Base-by-base conservation (phyloP, 2,113 vertebrate genomes). In the Cololabis saira region DNA sequence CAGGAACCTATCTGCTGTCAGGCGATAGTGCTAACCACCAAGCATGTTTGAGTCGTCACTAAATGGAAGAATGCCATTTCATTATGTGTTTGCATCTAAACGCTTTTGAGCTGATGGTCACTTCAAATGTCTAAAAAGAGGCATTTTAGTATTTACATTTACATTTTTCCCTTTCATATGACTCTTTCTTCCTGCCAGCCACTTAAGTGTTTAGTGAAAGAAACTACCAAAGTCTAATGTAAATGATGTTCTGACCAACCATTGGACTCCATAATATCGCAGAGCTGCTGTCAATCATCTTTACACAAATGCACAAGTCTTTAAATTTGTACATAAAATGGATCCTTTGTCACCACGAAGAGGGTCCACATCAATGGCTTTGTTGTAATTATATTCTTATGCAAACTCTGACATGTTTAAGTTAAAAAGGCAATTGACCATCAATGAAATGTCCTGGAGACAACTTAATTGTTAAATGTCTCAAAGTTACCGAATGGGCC, bases 61-160 rank as follows among this genome's bases (percentile, higher is more conserved):
- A 37, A 37, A 37, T 37, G 33, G 33, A 11, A 7, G 33, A 37
- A 37, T 37, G 33, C 33, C 33, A 37, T 37, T 37, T 37, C 33
- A 37, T 37, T 37, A 3, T 11, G 10, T 27, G 24, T 2, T 27
- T 3, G 2, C 2, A 42, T 60, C 6, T 19, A 10, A 19, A 24
- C 10, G 54, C 45, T 37, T 49, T 30, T 45, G 30, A 64, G 44
- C 55, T 65, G 55, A 81, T 51, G 47, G 58, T 75, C 53, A 50
- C 16, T 53, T 42, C 37, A 73, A 72, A 76, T 76, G 49, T 56
- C 24, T 27, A 27, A 27, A 27, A 27, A 27, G 24, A 27, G 5
- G 5, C 24, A 27, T 27, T 27, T 27, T 27, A 27, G 24, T n/a
- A n/a, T n/a, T n/a, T n/a, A n/a, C n/a, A n/a, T n/a, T n/a, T n/a